phyloP scores from a whole-genome alignment of 2,888 invertebrate genomes.

The Agriotes lineatus region DNA sequence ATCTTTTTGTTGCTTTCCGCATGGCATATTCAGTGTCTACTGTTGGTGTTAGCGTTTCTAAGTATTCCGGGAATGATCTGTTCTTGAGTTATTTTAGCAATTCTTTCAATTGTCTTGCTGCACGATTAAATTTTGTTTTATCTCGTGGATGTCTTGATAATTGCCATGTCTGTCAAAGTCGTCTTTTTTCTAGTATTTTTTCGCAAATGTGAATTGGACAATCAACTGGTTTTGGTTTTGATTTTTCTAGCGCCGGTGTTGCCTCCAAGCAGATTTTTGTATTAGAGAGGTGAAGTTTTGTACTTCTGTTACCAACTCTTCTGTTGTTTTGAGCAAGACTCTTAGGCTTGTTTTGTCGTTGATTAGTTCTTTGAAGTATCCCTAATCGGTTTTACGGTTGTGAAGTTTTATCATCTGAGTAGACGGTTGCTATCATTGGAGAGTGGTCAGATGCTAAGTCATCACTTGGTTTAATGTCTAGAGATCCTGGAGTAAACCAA shows the following conservation, averaged over 20 bases:
- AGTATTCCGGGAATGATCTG: too few relatives aligned
- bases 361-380: too few relatives aligned
- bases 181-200: not conserved
- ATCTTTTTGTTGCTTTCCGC: not conserved
- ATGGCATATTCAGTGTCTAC: not conserved
- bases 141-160: too few relatives aligned
- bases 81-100: too few relatives aligned
- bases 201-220: too few relatives aligned
- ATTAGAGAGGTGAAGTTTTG: constrained; percentile 1
- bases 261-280: too few relatives aligned
- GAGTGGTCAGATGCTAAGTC: too few relatives aligned
- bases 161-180: not conserved
- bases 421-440: too few relatives aligned
- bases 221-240: not conserved
- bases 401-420: not conserved
- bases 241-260: too few relatives aligned
- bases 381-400: not conserved
- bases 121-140: too few relatives aligned
- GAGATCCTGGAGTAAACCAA: not conserved
- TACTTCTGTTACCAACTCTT: not conserved
- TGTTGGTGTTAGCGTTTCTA: too few relatives aligned
- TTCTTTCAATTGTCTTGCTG: too few relatives aligned
- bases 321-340: not conserved
- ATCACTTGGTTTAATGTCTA: not conserved
- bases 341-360: not conserved